Conservation (phyloP, 2,888 invertebrate genomes). For the Hoplodrina blanda region DNA sequence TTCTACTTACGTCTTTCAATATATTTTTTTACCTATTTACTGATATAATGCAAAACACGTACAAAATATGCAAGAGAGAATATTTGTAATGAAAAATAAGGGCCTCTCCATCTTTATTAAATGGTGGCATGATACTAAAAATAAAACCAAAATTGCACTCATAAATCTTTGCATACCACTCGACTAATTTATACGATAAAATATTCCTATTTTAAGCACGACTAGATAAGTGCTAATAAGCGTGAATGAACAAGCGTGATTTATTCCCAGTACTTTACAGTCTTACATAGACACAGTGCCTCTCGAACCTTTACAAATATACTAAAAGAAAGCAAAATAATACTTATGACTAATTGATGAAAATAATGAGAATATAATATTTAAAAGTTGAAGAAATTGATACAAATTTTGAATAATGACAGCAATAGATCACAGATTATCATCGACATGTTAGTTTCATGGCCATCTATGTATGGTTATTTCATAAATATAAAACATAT, state of each 20-base stretch:
- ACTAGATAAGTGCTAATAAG: slow-evolving; percentile 53
- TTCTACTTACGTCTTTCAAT: slow-evolving; percentile 41
- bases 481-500: background rate
- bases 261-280: slow-evolving; percentile 47
- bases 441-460: background rate
- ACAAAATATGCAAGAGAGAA: background rate
- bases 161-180: slow-evolving; percentile 54
- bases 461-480: background rate
- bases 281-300: slow-evolving; percentile 36
- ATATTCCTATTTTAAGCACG: slow-evolving; percentile 49
- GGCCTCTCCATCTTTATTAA: slow-evolving; percentile 19
- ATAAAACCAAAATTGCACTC: slow-evolving; percentile 55
- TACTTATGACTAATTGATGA: slow-evolving; percentile 7
- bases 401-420: background rate
- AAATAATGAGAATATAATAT: slow-evolving; percentile 23
- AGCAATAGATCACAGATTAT: too few relatives aligned
- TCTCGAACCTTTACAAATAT: slow-evolving; percentile 19
- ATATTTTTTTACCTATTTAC: background rate
- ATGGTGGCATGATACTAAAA: slow-evolving; percentile 39
- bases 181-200: slow-evolving; percentile 61
- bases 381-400: background rate
- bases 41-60: background rate
- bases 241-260: slow-evolving; percentile 57
- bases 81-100: slow-evolving; percentile 14
- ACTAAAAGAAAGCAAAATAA: slow-evolving; percentile 1